Evolutionary conservation across 30 jellyfish, hydroid and myxozoan species (phyloP).

Genomic region (Pseudorhiza aurosa): DNA sequence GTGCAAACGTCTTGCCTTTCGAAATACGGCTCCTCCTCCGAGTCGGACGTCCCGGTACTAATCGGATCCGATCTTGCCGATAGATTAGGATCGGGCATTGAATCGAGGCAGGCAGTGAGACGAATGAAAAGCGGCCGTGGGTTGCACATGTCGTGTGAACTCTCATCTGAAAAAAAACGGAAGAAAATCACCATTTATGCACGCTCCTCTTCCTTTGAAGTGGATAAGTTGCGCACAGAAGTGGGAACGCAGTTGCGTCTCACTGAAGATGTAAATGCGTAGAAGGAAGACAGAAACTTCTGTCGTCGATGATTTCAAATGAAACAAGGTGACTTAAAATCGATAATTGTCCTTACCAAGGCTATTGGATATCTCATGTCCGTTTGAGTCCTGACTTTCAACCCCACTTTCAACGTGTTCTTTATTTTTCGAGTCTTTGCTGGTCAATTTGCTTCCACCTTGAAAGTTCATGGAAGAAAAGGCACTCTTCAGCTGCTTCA

Average conservation of each 20-base stretch:
- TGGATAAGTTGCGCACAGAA: no score
- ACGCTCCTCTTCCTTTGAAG: no score
- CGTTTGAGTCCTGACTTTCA: constrained; percentile 95
- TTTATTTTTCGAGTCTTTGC: constrained; percentile 21
- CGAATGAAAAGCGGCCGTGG: constrained; percentile 87
- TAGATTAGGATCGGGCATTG: constrained; percentile 92
- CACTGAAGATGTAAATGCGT: no score
- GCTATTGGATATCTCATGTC: constrained; percentile 67
- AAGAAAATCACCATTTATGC: no score
- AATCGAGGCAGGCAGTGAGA: constrained; percentile 76
- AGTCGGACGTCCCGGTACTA: constrained; percentile 96
- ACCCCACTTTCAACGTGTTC: constrained; percentile 91
- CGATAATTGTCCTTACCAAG: no score
- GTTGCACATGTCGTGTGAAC: constrained; percentile 81
- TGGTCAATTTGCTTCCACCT: constrained; percentile 38
- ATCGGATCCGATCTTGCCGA: constrained; percentile 97
- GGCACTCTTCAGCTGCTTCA: constrained; percentile 67
- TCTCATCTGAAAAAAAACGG: constrained; percentile 62
- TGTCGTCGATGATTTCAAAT: no score
- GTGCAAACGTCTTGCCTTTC: constrained; percentile 54
- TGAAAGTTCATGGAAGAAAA: constrained; percentile 71
- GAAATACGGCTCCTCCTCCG: constrained; percentile 88
- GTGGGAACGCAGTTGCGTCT: no score
- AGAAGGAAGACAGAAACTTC: no score
- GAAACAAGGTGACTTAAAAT: no score